These are phyloP conservation scores for Vidua chalybeata DNA, from an alignment of 2,113 vertebrate species.

Conservation along the genomic window DNA sequence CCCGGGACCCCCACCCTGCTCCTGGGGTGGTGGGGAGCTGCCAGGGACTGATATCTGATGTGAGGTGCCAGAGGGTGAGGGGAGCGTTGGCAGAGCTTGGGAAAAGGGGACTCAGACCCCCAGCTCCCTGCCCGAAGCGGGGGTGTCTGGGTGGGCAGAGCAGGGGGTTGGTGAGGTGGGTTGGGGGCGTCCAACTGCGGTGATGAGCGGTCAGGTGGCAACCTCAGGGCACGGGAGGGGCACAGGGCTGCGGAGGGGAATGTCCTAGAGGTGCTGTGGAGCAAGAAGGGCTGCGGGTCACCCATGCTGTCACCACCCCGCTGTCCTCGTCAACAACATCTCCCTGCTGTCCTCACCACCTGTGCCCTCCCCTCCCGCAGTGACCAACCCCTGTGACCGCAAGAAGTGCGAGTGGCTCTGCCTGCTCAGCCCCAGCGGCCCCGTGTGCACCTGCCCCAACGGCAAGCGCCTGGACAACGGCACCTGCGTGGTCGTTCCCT, in stretches of 20 bases:
- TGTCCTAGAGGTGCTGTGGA: not conserved
- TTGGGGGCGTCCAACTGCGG: not conserved
- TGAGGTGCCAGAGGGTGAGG: not conserved
- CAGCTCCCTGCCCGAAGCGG: not conserved
- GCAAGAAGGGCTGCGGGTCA: not conserved
- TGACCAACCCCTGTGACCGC: constrained; percentile 94
- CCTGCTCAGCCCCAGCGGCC: constrained; percentile 93
- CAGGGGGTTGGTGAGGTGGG: rapidly evolving
- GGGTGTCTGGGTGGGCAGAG: not conserved
- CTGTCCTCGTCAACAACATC: no score
- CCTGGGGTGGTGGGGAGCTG: not conserved
- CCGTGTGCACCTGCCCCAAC: constrained; percentile 94
- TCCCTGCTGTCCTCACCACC: not conserved
- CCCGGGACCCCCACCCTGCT: rapidly evolving
- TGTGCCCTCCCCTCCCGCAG: constrained; percentile 47
- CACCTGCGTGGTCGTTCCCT: constrained; percentile 85
- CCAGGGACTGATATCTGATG: not conserved
- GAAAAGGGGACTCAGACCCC: not conserved
- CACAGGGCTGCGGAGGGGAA: not conserved
- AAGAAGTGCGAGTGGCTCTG: constrained; percentile 98
- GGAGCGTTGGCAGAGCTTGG: not conserved
- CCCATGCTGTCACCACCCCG: rapidly evolving
- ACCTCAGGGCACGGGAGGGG: rapidly evolving
- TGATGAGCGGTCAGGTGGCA: not conserved
- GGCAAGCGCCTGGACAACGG: constrained; percentile 89